These are phyloP conservation scores for Thyatira batis DNA, from an alignment of 2,888 invertebrate species.

Conservation along the genomic window DNA sequence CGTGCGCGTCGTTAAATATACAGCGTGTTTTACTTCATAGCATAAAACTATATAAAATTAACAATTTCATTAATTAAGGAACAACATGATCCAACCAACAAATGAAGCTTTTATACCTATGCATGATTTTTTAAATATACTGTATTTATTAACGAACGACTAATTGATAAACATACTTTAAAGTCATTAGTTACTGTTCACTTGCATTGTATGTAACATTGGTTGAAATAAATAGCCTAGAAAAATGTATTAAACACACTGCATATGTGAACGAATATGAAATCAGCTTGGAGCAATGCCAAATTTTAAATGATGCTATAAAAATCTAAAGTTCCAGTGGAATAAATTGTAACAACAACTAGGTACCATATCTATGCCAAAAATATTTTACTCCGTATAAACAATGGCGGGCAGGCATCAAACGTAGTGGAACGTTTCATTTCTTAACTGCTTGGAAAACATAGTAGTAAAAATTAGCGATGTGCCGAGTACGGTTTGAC, in stretches of 20 bases:
- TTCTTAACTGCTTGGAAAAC: conserved; percentile 24
- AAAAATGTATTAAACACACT: conserved; percentile 54
- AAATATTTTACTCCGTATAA: conserved; percentile 60
- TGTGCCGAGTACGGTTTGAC: no score
- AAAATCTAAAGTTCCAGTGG: conserved; percentile 69
- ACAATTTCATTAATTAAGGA: conserved; percentile 24
- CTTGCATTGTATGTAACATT: neutral
- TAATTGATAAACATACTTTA: neutral
- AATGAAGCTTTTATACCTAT: neutral
- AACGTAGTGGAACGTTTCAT: conserved; percentile 25
- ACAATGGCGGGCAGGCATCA: conserved; percentile 46
- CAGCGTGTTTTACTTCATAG: conserved; percentile 56
- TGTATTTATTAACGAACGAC: neutral
- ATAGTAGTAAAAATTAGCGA: conserved; percentile 1
- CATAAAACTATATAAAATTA: conserved; percentile 18
- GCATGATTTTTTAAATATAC: neutral
- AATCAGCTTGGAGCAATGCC: conserved; percentile 65
- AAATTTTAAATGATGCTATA: conserved; percentile 69
- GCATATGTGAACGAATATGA: conserved; percentile 53
- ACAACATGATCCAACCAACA: conserved; percentile 19
- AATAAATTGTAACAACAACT: conserved; percentile 56
- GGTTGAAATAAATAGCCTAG: neutral
- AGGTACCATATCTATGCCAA: conserved; percentile 53
- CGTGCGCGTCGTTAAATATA: conserved; percentile 66
- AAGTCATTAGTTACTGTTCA: neutral